These are phyloP conservation scores for Frieseomelitta varia DNA, from an alignment of 1,140 invertebrate species.

Conservation along the genomic window DNA sequence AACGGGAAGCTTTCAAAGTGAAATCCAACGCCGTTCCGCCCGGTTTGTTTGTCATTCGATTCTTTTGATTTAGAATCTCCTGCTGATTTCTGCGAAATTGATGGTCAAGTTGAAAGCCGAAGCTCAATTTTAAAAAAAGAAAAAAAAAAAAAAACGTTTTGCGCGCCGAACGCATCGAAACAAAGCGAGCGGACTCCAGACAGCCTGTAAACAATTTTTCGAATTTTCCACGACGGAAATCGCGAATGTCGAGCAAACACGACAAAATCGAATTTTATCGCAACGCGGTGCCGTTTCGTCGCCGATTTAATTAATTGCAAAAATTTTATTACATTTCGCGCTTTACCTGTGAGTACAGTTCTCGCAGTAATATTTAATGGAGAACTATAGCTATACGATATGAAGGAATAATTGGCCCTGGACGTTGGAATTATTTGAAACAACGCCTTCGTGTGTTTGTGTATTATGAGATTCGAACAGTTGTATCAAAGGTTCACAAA, in stretches of 20 bases:
- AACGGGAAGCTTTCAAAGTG: background rate
- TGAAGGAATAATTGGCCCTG: slow-evolving; percentile 21
- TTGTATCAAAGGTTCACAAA: background rate
- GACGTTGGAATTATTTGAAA: slow-evolving; percentile 10
- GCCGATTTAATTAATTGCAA: slow-evolving; percentile 12
- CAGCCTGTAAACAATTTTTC: background rate
- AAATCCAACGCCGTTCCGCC: background rate
- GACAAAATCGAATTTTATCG: background rate
- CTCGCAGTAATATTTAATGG: slow-evolving; percentile 12
- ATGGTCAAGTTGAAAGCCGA: background rate
- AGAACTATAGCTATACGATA: background rate
- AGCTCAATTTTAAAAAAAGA: background rate
- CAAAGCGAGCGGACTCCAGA: background rate
- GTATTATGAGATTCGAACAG: background rate
- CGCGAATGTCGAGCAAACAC: background rate
- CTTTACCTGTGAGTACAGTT: background rate
- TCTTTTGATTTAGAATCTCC: background rate
- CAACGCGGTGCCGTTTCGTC: background rate
- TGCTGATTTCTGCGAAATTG: background rate
- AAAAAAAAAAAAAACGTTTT: too few species aligned
- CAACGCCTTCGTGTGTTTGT: background rate
- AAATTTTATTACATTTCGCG: slow-evolving; percentile 29
- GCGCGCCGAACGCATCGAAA: too few species aligned
- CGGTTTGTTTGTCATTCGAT: background rate
- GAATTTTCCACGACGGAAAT: too few species aligned